These are phyloP conservation scores for Phalera bucephala DNA, from an alignment of 2,888 invertebrate species.

Conservation along the genomic window DNA sequence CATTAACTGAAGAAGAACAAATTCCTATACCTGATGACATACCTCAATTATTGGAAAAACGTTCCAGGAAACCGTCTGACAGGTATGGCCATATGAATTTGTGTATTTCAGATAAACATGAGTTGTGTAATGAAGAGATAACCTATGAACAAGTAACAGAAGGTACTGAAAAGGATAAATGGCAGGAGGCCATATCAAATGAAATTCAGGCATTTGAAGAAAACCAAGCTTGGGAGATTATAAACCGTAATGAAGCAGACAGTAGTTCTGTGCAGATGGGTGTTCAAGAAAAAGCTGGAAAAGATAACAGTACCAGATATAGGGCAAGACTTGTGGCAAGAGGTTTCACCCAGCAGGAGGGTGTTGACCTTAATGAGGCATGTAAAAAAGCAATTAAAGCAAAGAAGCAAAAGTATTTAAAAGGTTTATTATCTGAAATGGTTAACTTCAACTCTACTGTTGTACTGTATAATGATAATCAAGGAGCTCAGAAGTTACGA, in stretches of 20 bases:
- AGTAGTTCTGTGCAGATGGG: slow-evolving; percentile 6
- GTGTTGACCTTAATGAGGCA: neutral
- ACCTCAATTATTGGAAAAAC: no score
- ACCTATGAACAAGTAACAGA: slow-evolving; percentile 2
- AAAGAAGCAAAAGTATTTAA: no score
- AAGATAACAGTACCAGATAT: slow-evolving; percentile 6
- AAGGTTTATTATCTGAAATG: slow-evolving; percentile 1
- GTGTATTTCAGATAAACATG: neutral
- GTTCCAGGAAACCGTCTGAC: slow-evolving; percentile 2
- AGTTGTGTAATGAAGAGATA: neutral
- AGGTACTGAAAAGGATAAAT: slow-evolving; percentile 8
- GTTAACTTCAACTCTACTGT: neutral
- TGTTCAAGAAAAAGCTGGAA: slow-evolving; percentile 6
- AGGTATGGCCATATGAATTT: slow-evolving; percentile 3
- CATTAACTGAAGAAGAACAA: no score
- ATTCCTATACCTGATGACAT: no score
- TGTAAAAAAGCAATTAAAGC: slow-evolving; percentile 5
- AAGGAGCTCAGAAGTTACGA: slow-evolving; percentile 1
- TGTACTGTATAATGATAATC: neutral
- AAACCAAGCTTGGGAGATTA: slow-evolving; percentile 22
- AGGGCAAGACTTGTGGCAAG: slow-evolving; percentile 13
- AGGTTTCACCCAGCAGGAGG: slow-evolving; percentile 9
- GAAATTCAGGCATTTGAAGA: slow-evolving; percentile 22
- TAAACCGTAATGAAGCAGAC: slow-evolving; percentile 2
- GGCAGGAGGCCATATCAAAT: slow-evolving; percentile 19